Evolutionary conservation across 2,888 invertebrate genomes (phyloP), one percentile per base, ranked within the genome.

Genomic region (Heliconius aoede): DNA sequence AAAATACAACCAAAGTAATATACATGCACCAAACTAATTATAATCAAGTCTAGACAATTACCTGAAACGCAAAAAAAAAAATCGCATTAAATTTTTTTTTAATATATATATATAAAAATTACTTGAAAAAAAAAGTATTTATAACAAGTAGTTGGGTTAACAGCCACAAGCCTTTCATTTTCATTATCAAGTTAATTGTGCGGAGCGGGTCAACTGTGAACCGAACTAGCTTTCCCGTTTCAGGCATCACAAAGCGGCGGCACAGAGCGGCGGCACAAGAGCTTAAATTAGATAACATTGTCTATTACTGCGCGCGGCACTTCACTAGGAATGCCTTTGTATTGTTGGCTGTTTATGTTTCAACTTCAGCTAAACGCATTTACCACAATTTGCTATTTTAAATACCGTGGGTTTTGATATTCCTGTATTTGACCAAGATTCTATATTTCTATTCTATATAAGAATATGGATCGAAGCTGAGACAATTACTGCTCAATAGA

Each of bases 181-280:
- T 73, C 75, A 76, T 75, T 78, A 75, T 73, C 76, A 71, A 80
- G 76, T 79, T 61, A 73, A 81, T 73, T n/a, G n/a, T n/a, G n/a
- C n/a, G 68, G 74, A 73, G 73, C 80, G 80, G 82, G 81, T 83
- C 82, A 83, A 82, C 83, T 82, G 80, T 82, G 77, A 84, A 82
- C 83, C 81, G 82, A 86, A 86, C 85, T 84, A 85, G 84, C 82
- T 83, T 81, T 80, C 81, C 86, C 85, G 85, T 85, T 87, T 85
- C 83, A 83, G 83, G 74, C 78, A 76, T 76, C 74, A 76, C 78
- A 78, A 72, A 74, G 72, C n/a, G n/a, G n/a, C n/a, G n/a, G 74
- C 60, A 60, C 74, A 76, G 72, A 76, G 75, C 71, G 58, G 51
- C 55, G n/a, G 21, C n/a, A 71, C 71, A 64, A 58, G 58, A 61